Conservation (phyloP, 2,888 invertebrate genomes). For the Himalopsyche japonica region DNA sequence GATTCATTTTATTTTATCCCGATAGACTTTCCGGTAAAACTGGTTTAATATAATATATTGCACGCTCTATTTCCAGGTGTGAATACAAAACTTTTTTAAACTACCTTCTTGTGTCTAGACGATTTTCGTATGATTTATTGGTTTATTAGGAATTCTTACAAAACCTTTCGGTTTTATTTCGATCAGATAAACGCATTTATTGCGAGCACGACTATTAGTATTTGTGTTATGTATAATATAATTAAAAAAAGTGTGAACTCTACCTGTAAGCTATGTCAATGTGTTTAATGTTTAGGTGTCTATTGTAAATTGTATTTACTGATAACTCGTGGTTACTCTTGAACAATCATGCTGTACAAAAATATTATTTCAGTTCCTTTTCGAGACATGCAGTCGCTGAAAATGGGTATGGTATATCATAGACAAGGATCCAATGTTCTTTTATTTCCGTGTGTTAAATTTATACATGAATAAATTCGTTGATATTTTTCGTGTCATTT, state of each 20-base stretch:
- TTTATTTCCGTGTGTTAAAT: too few species aligned
- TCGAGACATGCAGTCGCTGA: neutral
- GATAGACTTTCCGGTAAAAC: neutral
- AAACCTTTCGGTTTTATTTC: neutral
- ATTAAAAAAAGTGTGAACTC: constrained; percentile 17
- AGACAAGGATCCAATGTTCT: neutral
- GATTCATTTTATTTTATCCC: neutral
- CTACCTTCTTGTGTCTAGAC: neutral
- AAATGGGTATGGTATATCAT: neutral
- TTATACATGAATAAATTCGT: too few species aligned
- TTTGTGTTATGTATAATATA: neutral
- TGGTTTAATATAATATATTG: neutral
- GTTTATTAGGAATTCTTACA: neutral
- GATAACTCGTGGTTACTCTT: neutral
- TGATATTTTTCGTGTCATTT: too few species aligned
- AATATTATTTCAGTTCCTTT: neutral
- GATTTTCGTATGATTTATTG: neutral
- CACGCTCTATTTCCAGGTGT: neutral
- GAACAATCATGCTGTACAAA: neutral
- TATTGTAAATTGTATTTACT: neutral
- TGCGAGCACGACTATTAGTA: neutral
- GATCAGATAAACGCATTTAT: neutral
- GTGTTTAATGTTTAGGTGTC: constrained; percentile 15
- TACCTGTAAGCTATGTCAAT: constrained; percentile 41
- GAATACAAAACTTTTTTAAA: neutral